Evolutionary conservation across 2,113 vertebrate species (phyloP), one percentile per base, ranked within the genome.

Genomic region (Pristiophorus japonicus): DNA sequence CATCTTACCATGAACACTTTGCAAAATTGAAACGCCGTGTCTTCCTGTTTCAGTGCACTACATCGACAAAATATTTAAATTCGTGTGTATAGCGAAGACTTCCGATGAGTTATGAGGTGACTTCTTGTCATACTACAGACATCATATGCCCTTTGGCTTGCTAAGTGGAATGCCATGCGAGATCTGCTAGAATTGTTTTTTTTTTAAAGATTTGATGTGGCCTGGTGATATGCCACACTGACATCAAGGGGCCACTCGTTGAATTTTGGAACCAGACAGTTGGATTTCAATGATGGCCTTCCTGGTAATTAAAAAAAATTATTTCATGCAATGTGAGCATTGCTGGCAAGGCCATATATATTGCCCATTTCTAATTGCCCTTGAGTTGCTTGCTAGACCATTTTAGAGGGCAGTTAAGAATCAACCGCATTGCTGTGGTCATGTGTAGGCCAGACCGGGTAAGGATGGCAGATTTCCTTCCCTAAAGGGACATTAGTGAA

Each of bases 1-100:
- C 88, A 22, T 92, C 88, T 92, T 92, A 92, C 55, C 88, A 92
- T 92, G 88, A 92, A 92, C 88, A 92, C 88, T 92, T 92, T 92
- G 59, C 88, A 92, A 92, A 92, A 92, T 92, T 92, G 88, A 92
- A 92, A 92, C 5, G 1, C 30, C 34, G 12, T 63, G 2, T 22
- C 78, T 90, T 92, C 55, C 55, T 38, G 62, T 92, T 34, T 90
- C 87, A 90, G 51, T 90, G 87, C 30, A 59, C 34, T 63, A n/a
- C 20, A 63, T 38, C n/a, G 20, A 20, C 38, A 20, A 63, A 92
- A 92, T 92, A 92, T 92, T 92, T 42, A 62, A 92, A 65, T 59
- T 7, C 88, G 59, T 18, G n/a, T 38, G 59, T 38, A 42, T 63
- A 22, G 88, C n/a, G 2, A 38, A 92, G 88, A 92, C 55, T 38